Evolutionary conservation across 2,797 vertebrate species (phyloP).

Genomic region (Novumbra hubbsi): DNA sequence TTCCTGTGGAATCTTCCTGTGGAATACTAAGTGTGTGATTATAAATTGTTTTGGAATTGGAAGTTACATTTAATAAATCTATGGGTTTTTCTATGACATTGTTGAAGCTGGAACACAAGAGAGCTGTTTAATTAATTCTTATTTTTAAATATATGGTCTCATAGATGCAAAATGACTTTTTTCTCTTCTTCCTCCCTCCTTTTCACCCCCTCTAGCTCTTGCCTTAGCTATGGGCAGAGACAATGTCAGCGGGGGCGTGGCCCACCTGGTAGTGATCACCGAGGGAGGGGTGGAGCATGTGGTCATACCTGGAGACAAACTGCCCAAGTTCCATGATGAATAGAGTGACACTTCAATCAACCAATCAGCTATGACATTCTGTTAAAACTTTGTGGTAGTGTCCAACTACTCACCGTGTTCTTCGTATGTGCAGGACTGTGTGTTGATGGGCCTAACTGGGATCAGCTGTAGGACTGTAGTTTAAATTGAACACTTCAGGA

Average conservation of each 20-base stretch:
- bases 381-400: neutral
- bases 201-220: conserved; percentile 67
- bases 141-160: neutral
- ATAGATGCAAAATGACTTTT: neutral
- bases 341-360: conserved; percentile 43
- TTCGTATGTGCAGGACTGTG: neutral
- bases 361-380: neutral
- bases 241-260: conserved; percentile 84
- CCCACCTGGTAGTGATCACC: conserved; percentile 78
- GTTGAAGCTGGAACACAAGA: neutral
- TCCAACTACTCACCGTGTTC: neutral
- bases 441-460: too few relatives aligned
- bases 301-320: conserved; percentile 77
- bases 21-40: too few relatives aligned
- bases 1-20: too few relatives aligned
- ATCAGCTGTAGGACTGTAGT: too few relatives aligned
- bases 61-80: too few relatives aligned
- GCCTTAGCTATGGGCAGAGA: conserved; percentile 84
- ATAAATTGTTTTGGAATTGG: too few relatives aligned
- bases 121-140: neutral
- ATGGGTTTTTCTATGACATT: neutral
- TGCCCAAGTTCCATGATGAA: conserved; percentile 80
- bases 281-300: conserved; percentile 75
- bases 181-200: neutral
- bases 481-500: too few relatives aligned